Percentiles rank a stretch among this genome's conserved stretches.
phyloP scores from a whole-genome alignment of 2,113 vertebrate genomes.

The Tamias sibiricus region DNA sequence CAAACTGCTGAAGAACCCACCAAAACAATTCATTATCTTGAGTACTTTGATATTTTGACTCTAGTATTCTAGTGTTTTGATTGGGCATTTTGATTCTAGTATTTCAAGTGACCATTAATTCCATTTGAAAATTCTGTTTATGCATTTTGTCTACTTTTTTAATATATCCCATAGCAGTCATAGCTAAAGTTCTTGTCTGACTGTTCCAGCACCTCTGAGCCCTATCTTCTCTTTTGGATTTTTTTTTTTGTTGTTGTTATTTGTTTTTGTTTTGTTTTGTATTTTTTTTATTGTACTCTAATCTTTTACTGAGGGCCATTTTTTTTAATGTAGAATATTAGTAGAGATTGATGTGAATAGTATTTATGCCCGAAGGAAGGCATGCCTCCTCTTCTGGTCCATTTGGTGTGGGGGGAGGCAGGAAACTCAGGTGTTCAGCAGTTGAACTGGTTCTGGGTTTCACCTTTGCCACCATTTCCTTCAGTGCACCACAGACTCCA shows the following conservation, averaged over 20 bases:
- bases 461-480: background rate
- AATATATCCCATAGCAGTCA: background rate
- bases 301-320: background rate
- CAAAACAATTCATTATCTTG: background rate
- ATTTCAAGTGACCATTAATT: background rate
- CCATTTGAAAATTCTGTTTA: background rate
- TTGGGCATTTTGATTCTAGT: background rate
- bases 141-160: background rate
- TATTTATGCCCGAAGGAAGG: background rate
- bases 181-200: background rate
- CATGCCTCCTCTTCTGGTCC: background rate
- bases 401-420: background rate
- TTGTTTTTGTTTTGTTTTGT: no score
- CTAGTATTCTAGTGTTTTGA: no score
- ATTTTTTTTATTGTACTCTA: background rate
- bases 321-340: background rate
- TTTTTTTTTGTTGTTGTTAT: no score
- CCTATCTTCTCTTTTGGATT: background rate
- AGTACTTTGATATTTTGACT: no score
- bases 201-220: background rate
- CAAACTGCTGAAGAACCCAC: background rate
- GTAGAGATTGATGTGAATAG: background rate
- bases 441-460: background rate
- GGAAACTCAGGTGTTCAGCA: background rate
- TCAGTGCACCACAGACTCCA: background rate